Conservation (phyloP, 1,140 invertebrate genomes). For the Drosophila leontia region DNA sequence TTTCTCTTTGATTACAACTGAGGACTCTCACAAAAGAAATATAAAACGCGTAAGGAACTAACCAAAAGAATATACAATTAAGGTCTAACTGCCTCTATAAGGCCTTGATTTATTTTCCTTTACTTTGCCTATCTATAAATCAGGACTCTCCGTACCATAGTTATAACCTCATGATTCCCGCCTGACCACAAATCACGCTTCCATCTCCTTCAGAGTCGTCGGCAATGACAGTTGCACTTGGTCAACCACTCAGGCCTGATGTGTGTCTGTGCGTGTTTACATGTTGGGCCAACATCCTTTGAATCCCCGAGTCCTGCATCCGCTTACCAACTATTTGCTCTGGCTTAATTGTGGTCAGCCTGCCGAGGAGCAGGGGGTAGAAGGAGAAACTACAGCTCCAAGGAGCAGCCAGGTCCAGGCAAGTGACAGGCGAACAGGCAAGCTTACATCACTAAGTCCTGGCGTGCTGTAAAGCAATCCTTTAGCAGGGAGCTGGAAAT, state of each 20-base stretch:
- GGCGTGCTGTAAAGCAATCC: constrained; percentile 59
- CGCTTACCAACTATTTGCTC: constrained; percentile 59
- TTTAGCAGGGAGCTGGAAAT: constrained; percentile 30
- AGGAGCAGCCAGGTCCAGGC: constrained; percentile 2
- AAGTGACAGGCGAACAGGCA: constrained; percentile 14
- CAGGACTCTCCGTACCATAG: neutral
- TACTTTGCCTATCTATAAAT: neutral
- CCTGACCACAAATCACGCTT: constrained; percentile 7
- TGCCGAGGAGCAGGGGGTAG: neutral
- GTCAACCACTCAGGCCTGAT: constrained; percentile 11
- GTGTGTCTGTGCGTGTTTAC: constrained; percentile 68
- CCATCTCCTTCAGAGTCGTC: neutral
- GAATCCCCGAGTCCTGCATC: constrained; percentile 15
- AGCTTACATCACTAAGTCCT: constrained; percentile 68
- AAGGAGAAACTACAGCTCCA: neutral
- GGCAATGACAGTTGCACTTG: constrained; percentile 57
- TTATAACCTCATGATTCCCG: neutral
- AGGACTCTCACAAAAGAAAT: neutral
- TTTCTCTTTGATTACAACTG: neutral
- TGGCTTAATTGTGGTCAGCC: constrained; percentile 61
- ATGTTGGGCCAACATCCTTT: constrained; percentile 32
- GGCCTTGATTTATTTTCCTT: neutral
- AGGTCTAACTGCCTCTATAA: neutral
- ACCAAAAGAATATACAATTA: neutral
- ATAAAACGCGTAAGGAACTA: neutral